Conservation (phyloP, 1,140 invertebrate species). For the Manduca sexta region DNA sequence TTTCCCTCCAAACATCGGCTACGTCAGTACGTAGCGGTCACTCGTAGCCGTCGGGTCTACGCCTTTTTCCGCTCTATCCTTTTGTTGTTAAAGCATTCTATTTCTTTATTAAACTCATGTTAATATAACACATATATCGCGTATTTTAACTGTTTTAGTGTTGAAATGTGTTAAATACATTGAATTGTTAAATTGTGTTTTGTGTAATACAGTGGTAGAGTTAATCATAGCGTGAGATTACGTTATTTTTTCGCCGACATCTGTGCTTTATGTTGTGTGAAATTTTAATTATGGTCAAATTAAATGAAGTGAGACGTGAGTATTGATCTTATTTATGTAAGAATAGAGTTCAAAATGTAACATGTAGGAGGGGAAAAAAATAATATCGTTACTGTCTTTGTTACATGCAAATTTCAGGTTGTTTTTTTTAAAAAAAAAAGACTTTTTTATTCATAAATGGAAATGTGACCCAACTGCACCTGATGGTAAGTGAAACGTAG, state of each 20-base stretch:
- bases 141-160: not conserved
- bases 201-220: slow-evolving; percentile 1
- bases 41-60: slow-evolving; percentile 30
- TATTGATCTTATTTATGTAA: not conserved
- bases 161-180: too few species aligned
- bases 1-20: slow-evolving; percentile 45
- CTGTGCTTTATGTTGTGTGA: slow-evolving; percentile 1
- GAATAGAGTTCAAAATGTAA: not conserved
- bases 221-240: slow-evolving; percentile 6
- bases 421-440: not conserved
- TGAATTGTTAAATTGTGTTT: not conserved
- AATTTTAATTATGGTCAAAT: not conserved
- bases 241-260: slow-evolving; percentile 10
- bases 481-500: too few species aligned
- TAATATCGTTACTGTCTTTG: not conserved
- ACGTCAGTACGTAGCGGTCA: slow-evolving; percentile 44
- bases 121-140: not conserved
- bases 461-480: too few species aligned
- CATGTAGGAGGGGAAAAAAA: too few species aligned
- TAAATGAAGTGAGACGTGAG: slow-evolving; percentile 8
- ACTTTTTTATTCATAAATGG: not conserved
- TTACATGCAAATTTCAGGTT: not conserved
- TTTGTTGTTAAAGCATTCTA: slow-evolving; percentile 16
- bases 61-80: slow-evolving; percentile 8
- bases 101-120: slow-evolving; percentile 29